Base-by-base conservation (phyloP, 1,140 invertebrate genomes). In the Solen grandis region DNA sequence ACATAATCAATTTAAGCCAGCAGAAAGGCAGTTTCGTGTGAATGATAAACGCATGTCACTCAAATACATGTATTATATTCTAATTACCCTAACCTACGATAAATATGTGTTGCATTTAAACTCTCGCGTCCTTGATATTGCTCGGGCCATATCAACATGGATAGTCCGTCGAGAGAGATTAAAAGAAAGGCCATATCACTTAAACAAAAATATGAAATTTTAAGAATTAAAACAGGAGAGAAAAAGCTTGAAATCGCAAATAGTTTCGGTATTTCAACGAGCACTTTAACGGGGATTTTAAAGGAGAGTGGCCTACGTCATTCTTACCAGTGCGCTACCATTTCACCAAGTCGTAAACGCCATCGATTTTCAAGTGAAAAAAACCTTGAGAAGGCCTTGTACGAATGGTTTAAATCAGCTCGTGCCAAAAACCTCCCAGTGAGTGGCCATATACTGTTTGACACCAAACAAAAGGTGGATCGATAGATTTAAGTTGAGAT, bases 401-500 rank as follows among this genome's bases (percentile, higher is more conserved):
- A 55, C 16, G 16, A 14, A 0, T 70, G 68, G 68, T 55, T 70
- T 35, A 70, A 50, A 31, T 27, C 10, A 22, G 68, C n/a, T 35
- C 16, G 52, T 3, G 1, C 8, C 14, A 22, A 16, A 4, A 70
- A 31, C 25, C 0, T 54, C n/a, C 68, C 52, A 10, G 19, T 70
- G 5, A 35, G 19, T 36, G 68, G 68, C 0, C 29, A 14, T 3
- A 55, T 70, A 4, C 14, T 70, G 5, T 41, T 66, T 66, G 25
- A 46, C 5, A n/a, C 8, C 63, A 2, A 59, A 16, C 25, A 5
- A 31, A 31, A 31, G 3, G 35, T 69, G 41, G 41, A 14, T 50
- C 2, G 68, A 70, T 27, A 16, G 50, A 35, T 70, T 70, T 55
- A 70, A 70, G 31, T 10, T 19, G 27, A 70, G 50, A 54, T 50